Percentiles rank a stretch among this genome's conserved stretches.
These are phyloP conservation scores for Paramormyrops hopkinsi DNA, from an alignment of 2,797 vertebrate species.

Conservation along the genomic window DNA sequence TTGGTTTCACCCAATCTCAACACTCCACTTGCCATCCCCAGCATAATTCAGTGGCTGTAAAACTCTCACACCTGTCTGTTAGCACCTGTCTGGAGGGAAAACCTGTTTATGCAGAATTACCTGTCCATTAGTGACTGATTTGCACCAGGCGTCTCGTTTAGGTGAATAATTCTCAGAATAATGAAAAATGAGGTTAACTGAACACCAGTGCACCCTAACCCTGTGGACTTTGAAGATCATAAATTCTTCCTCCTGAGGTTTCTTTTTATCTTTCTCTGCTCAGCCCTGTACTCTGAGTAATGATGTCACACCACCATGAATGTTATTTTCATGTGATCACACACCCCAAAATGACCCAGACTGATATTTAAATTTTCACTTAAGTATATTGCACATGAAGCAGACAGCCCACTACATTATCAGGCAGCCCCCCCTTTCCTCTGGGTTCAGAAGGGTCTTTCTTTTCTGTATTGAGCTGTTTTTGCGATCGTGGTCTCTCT, in stretches of 20 bases:
- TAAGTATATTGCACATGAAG: background rate
- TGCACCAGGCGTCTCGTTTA: background rate
- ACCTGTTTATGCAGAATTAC: background rate
- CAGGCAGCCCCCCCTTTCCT: background rate
- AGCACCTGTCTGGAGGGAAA: background rate
- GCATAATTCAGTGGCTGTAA: background rate
- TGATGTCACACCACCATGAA: background rate
- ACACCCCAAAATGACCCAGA: background rate
- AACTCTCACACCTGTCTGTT: background rate
- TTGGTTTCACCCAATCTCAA: background rate
- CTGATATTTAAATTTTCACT: background rate
- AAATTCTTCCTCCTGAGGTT: background rate
- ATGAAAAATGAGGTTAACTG: background rate
- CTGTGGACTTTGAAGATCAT: background rate
- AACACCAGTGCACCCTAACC: background rate
- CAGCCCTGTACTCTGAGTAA: background rate
- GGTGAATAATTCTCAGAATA: background rate
- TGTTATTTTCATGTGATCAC: background rate
- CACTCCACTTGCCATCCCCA: background rate
- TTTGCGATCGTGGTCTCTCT: background rate
- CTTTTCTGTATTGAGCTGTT: background rate
- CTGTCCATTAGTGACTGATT: background rate
- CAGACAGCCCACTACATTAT: background rate
- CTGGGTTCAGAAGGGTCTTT: background rate
- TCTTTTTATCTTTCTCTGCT: background rate